Evolutionary conservation across 2,113 vertebrate species (phyloP), one percentile per base, ranked within the genome.

Genomic region (Gymnarchus niloticus): DNA sequence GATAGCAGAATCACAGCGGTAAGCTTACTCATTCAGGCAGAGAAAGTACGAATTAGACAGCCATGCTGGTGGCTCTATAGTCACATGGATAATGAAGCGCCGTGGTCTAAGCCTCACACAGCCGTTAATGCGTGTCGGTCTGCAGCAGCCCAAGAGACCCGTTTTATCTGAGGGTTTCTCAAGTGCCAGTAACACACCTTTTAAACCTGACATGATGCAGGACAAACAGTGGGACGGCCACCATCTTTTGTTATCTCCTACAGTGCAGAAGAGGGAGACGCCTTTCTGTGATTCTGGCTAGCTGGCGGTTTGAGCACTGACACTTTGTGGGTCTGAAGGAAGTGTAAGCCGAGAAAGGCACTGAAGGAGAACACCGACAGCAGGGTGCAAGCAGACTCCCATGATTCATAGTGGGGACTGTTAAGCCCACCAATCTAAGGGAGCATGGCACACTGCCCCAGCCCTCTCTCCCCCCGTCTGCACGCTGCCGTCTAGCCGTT

Each of bases 71-170:
- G 12, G 61, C 33, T 69, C 28, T 69, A 33, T 14, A n/a, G n/a
- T n/a, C n/a, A n/a, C n/a, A n/a, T n/a, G n/a, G n/a, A n/a, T n/a
- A n/a, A n/a, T n/a, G n/a, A n/a, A n/a, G n/a, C n/a, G n/a, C n/a
- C n/a, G n/a, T n/a, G n/a, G n/a, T n/a, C n/a, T n/a, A n/a, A n/a
- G n/a, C n/a, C n/a, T n/a, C n/a, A n/a, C n/a, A n/a, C n/a, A 41
- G 8, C 10, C 73, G 17, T 28, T 28, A 6, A 25, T 17, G 33
- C 17, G 6, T 17, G 73, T 46, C 49, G 83, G 82, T 83, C 77
- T 49, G 61, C 41, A 41, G 54, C 46, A 52, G 85, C 61, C 69
- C 59, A 80, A 51, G 17, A 83, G 28, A 57, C 56, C 87, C 59
- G 52, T 57, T 86, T 65, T 83, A 41, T 59, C 78, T 23, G 28